Base-by-base conservation (phyloP, 2,888 invertebrate genomes). In the Meteorus cinctellus region DNA sequence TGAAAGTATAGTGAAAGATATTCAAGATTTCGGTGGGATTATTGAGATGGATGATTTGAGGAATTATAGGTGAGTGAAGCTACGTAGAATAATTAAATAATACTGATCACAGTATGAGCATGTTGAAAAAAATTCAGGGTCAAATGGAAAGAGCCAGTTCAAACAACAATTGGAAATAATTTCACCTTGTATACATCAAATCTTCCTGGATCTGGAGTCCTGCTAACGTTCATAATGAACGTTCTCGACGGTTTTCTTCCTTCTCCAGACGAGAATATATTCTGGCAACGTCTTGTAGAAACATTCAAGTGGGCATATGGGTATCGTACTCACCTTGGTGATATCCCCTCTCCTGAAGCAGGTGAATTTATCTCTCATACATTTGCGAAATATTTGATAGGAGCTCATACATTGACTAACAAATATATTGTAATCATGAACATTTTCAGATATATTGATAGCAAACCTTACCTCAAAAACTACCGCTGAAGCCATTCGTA, bases 281-380 rank as follows among this genome's bases (percentile, higher is more conserved):
- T 95, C 1, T 95, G 95, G 87, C 98, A 99, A 86, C 93, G 96
- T 75, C 93, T 97, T 14, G 91, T 95, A 0, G 99, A 99, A 88
- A 94, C 97, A 0, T 95, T 97, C 86, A 99, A 99, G 88, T 97
- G 95, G 90, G 96, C 96, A 0, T 98, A 95, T 84, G 98, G 97
- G 0, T 93, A 93, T 76, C 92, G 99, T 75, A 95, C 96, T 0
- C 94, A 95, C 82, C 90, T 99, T 19, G 98, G 96, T 0, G 98
- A 99, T 90, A 91, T 93, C 29, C 92, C 93, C 72, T 97, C 94
- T 87, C 91, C 94, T 67, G 92, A 96, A 83, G 91, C 96, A 16
- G 88, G 96, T 97, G 87, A 86, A 88, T 83, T 55, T 27, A 71
- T 59, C 69, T 73, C 62, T 41, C 12, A 41, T 41, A 41, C 8